A percentile compares a stretch with the other conserved stretches of the same genome.
These are phyloP conservation scores for Cheilinus undulatus DNA, from an alignment of 2,113 vertebrate species.

Conservation along the genomic window DNA sequence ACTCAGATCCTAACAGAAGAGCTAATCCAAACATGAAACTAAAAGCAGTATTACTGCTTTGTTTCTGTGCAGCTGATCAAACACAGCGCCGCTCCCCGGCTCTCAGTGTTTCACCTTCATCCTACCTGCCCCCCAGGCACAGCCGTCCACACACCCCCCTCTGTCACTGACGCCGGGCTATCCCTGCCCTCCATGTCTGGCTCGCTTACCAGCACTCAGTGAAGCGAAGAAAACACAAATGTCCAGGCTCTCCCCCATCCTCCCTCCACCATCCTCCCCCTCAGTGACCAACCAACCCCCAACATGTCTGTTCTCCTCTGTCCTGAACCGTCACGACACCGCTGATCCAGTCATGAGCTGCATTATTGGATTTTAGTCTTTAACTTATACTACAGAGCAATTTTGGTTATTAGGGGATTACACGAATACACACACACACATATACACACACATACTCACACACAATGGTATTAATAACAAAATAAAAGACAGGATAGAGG, in stretches of 20 bases:
- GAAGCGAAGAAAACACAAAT: conserved; percentile 65
- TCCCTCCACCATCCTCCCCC: not conserved
- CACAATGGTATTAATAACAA: not conserved
- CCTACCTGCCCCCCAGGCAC: not conserved
- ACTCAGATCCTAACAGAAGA: no score
- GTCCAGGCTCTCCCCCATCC: conserved; percentile 26
- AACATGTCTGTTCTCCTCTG: conserved; percentile 3
- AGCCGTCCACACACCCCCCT: conserved; percentile 1
- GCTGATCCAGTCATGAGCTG: conserved; percentile 3
- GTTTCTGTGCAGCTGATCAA: not conserved
- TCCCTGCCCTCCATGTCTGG: conserved; percentile 42
- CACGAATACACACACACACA: conserved; percentile 1
- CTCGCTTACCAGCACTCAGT: conserved; percentile 45
- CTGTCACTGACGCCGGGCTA: conserved; percentile 2
- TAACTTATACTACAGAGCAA: not conserved
- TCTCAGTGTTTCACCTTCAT: not conserved
- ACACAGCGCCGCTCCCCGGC: not conserved
- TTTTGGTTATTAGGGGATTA: not conserved
- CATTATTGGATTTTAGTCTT: not conserved
- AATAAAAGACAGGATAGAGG: not conserved
- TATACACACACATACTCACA: not conserved
- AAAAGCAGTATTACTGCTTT: not conserved
- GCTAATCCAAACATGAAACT: not conserved
- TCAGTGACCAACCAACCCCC: conserved; percentile 14
- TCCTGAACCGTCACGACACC: not conserved